Evolutionary conservation across 2,797 vertebrate genomes (phyloP), one percentile per base, ranked within the genome.

Genomic region (Lepilemur septentrionalis): DNA sequence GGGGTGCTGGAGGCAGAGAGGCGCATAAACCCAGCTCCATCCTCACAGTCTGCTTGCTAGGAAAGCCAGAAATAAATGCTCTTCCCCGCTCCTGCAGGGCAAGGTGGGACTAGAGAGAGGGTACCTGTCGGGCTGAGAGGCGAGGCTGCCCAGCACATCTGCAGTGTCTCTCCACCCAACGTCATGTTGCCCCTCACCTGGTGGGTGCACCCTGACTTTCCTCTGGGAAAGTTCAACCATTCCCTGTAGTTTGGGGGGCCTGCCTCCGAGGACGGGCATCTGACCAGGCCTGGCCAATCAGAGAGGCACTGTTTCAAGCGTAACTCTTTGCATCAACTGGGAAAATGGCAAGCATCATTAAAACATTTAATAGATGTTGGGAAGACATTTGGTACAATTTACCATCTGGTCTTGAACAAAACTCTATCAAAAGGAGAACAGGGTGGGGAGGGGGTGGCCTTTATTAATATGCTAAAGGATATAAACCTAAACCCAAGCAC

Each of bases 331-430:
- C n/a, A 30, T 32, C 43, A 57, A 89, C 43, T 86, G 87, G 83
- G 70, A 75, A 93, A 89, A 95, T 0, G 48, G 63, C 69, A 82
- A 73, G 67, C 13, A n/a, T 28, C 67, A 28, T 30, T 65, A 81
- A 75, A 57, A 32, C 30, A 57, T 12, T 91, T 18, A 57, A 35
- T 30, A 86, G 79, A 81, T 28, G 22, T 15, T 73, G 73, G 81
- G 87, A 55, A 94, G 94, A 76, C 38, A 76, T 23, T 30, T 76
- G 81, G 32, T 80, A 75, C 43, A 84, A 14, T n/a, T n/a, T n/a
- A 59, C 79, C 48, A 84, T 93, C 76, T 80, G 78, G 78, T 85
- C 82, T 79, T 50, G 57, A 70, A 43, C 13, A 89, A 93, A 80
- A 41, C 18, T 73, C 69, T n/a, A 28, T 55, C 28, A 18, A 76